phyloP scores from a whole-genome alignment of 2,888 invertebrate species.

The Sinopyrophorus schimmeli region DNA sequence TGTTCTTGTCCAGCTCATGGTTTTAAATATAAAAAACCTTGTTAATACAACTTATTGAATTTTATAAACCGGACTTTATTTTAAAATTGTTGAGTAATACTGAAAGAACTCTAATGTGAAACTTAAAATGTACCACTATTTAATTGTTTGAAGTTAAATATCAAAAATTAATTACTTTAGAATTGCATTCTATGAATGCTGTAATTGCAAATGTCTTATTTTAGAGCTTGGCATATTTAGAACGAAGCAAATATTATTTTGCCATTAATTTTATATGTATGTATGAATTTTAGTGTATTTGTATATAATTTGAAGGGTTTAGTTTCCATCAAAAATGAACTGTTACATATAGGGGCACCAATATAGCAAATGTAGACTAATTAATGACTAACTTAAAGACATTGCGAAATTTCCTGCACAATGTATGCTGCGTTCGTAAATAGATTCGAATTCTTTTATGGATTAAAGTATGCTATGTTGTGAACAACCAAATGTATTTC shows the following conservation, averaged over 20 bases:
- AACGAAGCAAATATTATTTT: too few species aligned
- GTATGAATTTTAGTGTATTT: slow-evolving; percentile 5
- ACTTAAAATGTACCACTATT: slow-evolving; percentile 10
- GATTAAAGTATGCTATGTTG: slow-evolving; percentile 17
- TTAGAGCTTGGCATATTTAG: too few species aligned
- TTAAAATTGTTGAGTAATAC: slow-evolving; percentile 3
- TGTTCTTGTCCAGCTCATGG: too few species aligned
- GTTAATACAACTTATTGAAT: too few species aligned
- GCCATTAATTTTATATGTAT: too few species aligned
- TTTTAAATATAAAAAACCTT: too few species aligned
- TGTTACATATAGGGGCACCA: slow-evolving; percentile 30
- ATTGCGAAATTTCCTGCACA: slow-evolving; percentile 28
- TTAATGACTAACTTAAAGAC: slow-evolving; percentile 22
- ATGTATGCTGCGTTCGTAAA: slow-evolving; percentile 27
- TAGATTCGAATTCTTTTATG: slow-evolving; percentile 12
- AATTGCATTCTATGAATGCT: slow-evolving; percentile 40
- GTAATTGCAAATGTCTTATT: too few species aligned
- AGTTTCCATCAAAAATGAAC: slow-evolving; percentile 22
- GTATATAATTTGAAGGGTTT: slow-evolving; percentile 18
- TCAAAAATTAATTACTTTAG: slow-evolving; percentile 18
- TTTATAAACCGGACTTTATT: slow-evolving; percentile 10
- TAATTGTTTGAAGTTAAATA: slow-evolving; percentile 18
- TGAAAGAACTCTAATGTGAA: slow-evolving; percentile 2
- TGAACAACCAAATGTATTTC: slow-evolving; percentile 35
- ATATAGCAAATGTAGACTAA: slow-evolving; percentile 27